Evolutionary conservation across 2,797 vertebrate genomes (phyloP).

Genomic region (Pachyuromys duprasi): DNA sequence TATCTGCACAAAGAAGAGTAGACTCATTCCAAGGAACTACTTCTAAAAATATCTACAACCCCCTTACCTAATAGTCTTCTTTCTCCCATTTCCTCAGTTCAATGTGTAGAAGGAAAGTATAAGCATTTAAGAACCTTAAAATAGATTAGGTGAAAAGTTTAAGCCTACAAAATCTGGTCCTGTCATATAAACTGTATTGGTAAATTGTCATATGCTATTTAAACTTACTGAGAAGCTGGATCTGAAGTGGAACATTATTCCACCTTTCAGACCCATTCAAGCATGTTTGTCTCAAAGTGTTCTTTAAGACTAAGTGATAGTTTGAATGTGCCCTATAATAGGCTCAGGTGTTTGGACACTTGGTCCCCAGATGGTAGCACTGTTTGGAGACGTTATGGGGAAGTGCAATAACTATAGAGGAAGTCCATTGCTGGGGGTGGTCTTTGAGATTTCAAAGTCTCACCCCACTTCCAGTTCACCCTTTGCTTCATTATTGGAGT

Average conservation of each 20-base stretch:
- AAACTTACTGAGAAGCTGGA: neutral
- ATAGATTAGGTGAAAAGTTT: too few species aligned
- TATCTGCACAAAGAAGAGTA: too few species aligned
- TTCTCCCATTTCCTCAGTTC: too few species aligned
- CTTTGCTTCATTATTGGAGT: neutral
- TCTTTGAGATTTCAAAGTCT: neutral
- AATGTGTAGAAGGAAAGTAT: too few species aligned
- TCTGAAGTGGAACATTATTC: neutral
- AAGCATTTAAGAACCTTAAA: too few species aligned
- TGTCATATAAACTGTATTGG: slow-evolving; percentile 19
- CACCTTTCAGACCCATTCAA: neutral
- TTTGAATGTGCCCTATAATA: neutral
- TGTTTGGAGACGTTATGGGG: neutral
- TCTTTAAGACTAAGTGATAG: neutral
- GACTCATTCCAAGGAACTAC: too few species aligned
- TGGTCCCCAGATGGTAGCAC: neutral
- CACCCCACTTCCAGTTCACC: neutral
- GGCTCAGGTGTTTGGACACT: neutral
- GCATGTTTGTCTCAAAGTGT: neutral
- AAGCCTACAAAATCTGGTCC: too few species aligned
- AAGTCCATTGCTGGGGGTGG: neutral
- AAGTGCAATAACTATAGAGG: neutral
- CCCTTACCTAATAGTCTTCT: too few species aligned
- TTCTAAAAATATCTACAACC: too few species aligned
- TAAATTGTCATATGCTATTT: neutral